These are phyloP conservation scores for Oxytorus armatus DNA, from an alignment of 2,888 invertebrate genomes.

Conservation along the genomic window DNA sequence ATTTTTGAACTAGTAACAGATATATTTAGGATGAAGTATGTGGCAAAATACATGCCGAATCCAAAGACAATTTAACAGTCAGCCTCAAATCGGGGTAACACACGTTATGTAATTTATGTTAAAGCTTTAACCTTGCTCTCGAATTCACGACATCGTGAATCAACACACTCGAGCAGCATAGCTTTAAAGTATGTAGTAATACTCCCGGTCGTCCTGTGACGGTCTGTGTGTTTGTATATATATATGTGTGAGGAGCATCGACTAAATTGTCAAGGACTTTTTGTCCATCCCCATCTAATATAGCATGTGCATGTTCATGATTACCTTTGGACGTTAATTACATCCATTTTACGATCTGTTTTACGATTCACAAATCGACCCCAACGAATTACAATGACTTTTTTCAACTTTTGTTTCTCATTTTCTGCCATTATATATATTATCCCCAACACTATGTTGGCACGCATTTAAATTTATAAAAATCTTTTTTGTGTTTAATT, in stretches of 20 bases:
- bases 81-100: slow-evolving; percentile 7
- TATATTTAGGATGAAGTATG: not conserved
- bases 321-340: slow-evolving; percentile 53
- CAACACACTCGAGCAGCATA: slow-evolving; percentile 50
- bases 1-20: not conserved
- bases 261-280: slow-evolving; percentile 55
- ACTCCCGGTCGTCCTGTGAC: too few species aligned
- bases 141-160: slow-evolving; percentile 58
- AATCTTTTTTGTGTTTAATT: not conserved
- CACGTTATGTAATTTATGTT: slow-evolving; percentile 53
- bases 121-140: slow-evolving; percentile 18
- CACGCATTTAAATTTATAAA: not conserved
- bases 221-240: too few species aligned
- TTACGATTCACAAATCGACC: slow-evolving; percentile 44
- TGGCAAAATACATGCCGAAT: not conserved
- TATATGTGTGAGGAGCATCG: not conserved
- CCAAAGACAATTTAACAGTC: slow-evolving; percentile 20
- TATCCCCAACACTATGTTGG: not conserved
- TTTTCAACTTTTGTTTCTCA: slow-evolving; percentile 1
- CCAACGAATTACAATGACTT: slow-evolving; percentile 32
- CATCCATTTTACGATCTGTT: slow-evolving; percentile 45
- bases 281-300: slow-evolving; percentile 1
- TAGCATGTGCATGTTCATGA: slow-evolving; percentile 46
- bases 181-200: slow-evolving; percentile 15
- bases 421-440: slow-evolving; percentile 1